Evolutionary conservation across 2,888 invertebrate genomes (phyloP), one percentile per base, ranked within the genome.

Genomic region (Schrankia costaestrigalis): DNA sequence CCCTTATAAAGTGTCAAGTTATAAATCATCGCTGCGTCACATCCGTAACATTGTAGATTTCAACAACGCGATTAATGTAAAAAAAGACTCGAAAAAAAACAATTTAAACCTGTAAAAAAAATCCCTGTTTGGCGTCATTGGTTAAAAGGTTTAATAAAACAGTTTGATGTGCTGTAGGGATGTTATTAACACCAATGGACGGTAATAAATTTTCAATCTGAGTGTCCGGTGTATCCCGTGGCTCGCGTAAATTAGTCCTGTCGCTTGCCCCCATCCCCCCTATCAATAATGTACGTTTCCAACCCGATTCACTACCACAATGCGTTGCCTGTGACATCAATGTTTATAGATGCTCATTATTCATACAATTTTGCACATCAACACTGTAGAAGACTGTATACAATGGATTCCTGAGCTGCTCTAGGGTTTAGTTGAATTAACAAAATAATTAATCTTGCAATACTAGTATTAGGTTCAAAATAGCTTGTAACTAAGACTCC

Each of bases 221-320:
- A 60, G 51, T 63, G 64, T 63, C 61, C 60, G 46, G 50, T 41
- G 42, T 41, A 57, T 56, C 63, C 61, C 56, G 46, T 38, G 50
- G 48, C 59, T 57, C 58, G 55, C 68, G 70, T 74, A 75, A 79
- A 78, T 81, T 75, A 73, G 62, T 58, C 54, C 60, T 64, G 71
- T 72, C 72, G 59, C 55, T 53, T 62, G 62, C 46, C 62, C 51
- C 60, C 55, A 46, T 41, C 52, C 51, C 52, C 56, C 48, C 70
- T 68, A 79, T 80, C 72, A 75, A 76, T 77, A 76, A 75, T 78
- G 69, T 75, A 78, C 53, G 64, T 62, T 44, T 54, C 63, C 53
- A 65, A 63, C 64, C 64, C 71, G 63, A 69, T 70, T 65, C 56
- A 45, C 56, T 45, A 55, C 56, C 64, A 52, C 56, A 56, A 54